Evolutionary conservation across 1,140 invertebrate species (phyloP).

Genomic region (Aricia agestis): DNA sequence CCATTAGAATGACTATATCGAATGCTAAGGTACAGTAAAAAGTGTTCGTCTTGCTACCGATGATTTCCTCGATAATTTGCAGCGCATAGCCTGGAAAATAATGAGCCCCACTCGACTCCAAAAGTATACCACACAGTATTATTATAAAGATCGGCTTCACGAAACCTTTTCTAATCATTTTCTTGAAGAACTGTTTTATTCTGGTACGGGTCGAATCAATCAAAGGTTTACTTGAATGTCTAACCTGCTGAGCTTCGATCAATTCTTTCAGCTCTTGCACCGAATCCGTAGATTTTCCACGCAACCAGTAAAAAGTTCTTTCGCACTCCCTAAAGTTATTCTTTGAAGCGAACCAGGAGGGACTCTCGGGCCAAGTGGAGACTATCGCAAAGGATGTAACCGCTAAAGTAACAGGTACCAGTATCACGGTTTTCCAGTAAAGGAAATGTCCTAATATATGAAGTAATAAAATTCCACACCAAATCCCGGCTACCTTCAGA

Average conservation of each 20-base stretch:
- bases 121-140: constrained; percentile 30
- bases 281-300: constrained; percentile 35
- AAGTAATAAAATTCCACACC: constrained; percentile 37
- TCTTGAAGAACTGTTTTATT: constrained; percentile 35
- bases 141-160: constrained; percentile 44
- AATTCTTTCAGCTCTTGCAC: constrained; percentile 38
- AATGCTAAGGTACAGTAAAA: constrained; percentile 48
- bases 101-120: constrained; percentile 47
- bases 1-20: constrained; percentile 44
- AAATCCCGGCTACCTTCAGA: constrained; percentile 45
- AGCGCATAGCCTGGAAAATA: constrained; percentile 49
- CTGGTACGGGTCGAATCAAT: background rate
- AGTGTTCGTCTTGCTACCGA: constrained; percentile 35
- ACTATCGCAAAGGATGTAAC: constrained; percentile 32
- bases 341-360: constrained; percentile 43
- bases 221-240: background rate
- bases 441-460: constrained; percentile 42
- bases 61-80: constrained; percentile 42
- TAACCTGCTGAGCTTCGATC: constrained; percentile 37
- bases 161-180: constrained; percentile 46
- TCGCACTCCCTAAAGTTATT: constrained; percentile 37
- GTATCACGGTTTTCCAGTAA: constrained; percentile 44
- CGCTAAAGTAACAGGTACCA: constrained; percentile 33
- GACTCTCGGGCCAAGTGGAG: constrained; percentile 50
- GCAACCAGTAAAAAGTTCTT: constrained; percentile 41